Evolutionary conservation across 2,888 invertebrate genomes (phyloP).

Genomic region (Polymixis lichenea): DNA sequence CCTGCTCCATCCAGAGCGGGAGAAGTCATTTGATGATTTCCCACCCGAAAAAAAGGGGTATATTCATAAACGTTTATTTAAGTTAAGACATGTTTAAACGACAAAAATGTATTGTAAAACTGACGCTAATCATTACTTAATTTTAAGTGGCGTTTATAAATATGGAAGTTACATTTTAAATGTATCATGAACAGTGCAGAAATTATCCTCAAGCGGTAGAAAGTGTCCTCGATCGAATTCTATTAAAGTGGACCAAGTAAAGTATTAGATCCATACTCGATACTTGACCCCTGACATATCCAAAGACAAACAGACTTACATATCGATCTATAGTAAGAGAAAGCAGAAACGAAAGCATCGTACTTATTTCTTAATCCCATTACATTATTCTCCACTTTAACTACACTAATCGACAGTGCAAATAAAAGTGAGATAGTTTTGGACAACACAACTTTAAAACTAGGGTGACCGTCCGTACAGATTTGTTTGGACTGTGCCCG

Average conservation of each 20-base stretch:
- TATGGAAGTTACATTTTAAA: too few relatives aligned
- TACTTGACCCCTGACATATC: constrained; percentile 25
- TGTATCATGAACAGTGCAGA: too few relatives aligned
- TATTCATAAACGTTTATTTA: too few relatives aligned
- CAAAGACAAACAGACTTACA: constrained; percentile 20
- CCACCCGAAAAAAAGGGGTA: too few relatives aligned
- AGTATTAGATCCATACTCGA: background rate
- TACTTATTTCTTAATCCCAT: constrained; percentile 27
- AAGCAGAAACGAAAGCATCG: constrained; percentile 12
- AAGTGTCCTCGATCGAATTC: background rate
- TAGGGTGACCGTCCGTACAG: constrained; percentile 52
- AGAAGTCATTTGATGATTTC: too few relatives aligned
- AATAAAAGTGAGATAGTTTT: constrained; percentile 42
- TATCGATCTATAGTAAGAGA: constrained; percentile 13
- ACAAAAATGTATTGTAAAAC: too few relatives aligned
- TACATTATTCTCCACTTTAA: constrained; percentile 33
- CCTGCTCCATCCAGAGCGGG: too few relatives aligned
- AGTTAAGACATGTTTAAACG: too few relatives aligned
- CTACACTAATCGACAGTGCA: constrained; percentile 27
- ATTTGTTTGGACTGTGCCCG: too few relatives aligned
- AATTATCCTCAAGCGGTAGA: background rate
- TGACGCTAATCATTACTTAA: too few relatives aligned
- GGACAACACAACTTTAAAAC: constrained; percentile 34
- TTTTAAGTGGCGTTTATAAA: too few relatives aligned
- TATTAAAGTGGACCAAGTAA: constrained; percentile 18